Conservation (phyloP, 2,888 invertebrate genomes). For the Thelaira solivaga region DNA sequence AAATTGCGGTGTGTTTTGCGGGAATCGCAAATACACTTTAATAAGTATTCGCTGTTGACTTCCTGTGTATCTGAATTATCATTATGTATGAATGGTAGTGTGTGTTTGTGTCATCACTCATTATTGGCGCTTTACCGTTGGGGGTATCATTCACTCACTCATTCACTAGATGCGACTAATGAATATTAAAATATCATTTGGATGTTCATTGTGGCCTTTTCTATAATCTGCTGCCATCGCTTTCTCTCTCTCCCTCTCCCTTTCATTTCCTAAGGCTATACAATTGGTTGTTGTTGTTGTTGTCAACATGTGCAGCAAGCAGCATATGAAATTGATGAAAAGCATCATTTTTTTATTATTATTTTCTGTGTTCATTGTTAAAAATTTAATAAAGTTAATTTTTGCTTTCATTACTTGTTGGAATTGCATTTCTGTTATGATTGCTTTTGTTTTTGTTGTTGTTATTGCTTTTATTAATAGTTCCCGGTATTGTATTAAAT, state of each 20-base stretch:
- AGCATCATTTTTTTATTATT: constrained; percentile 30
- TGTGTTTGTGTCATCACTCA: constrained; percentile 37
- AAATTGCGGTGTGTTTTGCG: no score
- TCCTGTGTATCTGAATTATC: background rate
- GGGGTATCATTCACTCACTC: constrained; percentile 47
- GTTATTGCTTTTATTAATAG: constrained; percentile 1
- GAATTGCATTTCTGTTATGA: background rate
- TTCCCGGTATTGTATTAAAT: constrained; percentile 10
- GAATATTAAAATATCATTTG: constrained; percentile 61
- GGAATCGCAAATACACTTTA: no score
- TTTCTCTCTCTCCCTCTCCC: background rate
- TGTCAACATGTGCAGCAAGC: background rate
- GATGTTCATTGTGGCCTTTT: constrained; percentile 41
- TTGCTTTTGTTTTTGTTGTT: background rate
- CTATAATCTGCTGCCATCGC: no score
- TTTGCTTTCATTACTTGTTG: background rate
- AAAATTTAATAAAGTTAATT: constrained; percentile 24
- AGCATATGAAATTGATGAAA: constrained; percentile 15
- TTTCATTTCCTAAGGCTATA: background rate
- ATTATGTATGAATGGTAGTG: background rate
- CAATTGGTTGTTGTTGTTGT: background rate
- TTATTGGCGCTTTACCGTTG: constrained; percentile 43
- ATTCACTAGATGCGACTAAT: constrained; percentile 56
- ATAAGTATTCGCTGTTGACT: background rate
- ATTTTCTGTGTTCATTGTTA: constrained; percentile 25